Evolutionary conservation across 2,113 vertebrate genomes (phyloP), one percentile per base, ranked within the genome.

Genomic region (Empidonax traillii): DNA sequence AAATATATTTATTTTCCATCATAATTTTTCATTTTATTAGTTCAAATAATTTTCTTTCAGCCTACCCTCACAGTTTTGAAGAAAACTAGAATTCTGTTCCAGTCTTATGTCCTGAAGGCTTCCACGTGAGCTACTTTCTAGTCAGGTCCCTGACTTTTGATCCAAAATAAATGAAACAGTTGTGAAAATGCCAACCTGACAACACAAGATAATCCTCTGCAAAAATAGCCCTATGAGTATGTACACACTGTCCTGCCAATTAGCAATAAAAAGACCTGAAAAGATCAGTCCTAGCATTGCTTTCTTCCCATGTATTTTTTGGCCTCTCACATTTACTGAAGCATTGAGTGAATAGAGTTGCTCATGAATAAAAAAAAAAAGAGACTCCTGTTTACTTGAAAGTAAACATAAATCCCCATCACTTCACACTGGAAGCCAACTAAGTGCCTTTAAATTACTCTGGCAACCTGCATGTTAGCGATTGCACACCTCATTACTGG

Each of bases 391-490:
- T 71, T 88, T 71, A 65, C 68, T 47, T 84, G 63, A 56, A 90
- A 86, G 79, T n/a, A 92, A 88, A 93, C 68, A 85, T 30, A 92
- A 90, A 92, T 81, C 27, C 72, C 47, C 68, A 77, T 67, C 39
- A 86, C 74, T 95, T 81, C 63, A 92, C 47, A 63, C 33, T 75
- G 47, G 79, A 89, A 96, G 61, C 35, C 52, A 93, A 72, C 65
- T 80, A 71, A 88, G 76, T 44, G 37, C 75, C 85, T 90, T 88
- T 86, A 88, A 94, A 95, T 92, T 80, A 93, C 31, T 93, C 65
- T 84, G 93, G 87, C 75, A 91, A 92, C 37, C 85, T 96, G 78
- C 56, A 78, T 6, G 63, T 74, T 91, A 85, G 63, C 14, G 59
- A 83, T 63, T 93, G 82, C 52, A 86, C 2, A 39, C 68, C 82